These are phyloP conservation scores for Bradypus variegatus DNA, from an alignment of 2,797 vertebrate genomes.

Conservation along the genomic window DNA sequence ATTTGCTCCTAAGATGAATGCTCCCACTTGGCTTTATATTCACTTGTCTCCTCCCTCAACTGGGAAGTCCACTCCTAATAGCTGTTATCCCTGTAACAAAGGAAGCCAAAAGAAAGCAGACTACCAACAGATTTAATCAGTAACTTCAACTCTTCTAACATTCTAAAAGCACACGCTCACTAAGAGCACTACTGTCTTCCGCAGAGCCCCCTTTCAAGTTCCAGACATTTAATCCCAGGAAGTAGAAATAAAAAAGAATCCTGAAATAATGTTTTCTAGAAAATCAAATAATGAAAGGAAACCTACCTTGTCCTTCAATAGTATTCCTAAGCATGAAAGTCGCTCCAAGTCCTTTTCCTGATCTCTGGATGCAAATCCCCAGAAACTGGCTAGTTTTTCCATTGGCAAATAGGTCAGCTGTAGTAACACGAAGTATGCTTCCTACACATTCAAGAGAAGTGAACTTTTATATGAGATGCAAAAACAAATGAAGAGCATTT, in stretches of 20 bases:
- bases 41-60: neutral
- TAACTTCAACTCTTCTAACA: neutral
- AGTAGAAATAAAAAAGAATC: constrained; percentile 17
- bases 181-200: neutral
- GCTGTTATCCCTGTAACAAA: neutral
- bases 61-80: neutral
- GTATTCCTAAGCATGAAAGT: constrained; percentile 89
- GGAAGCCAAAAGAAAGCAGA: neutral
- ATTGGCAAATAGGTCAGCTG: constrained; percentile 77
- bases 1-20: neutral
- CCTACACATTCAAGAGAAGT: constrained; percentile 71
- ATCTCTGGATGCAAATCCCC: constrained; percentile 88
- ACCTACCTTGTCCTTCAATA: constrained; percentile 88
- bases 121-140: neutral
- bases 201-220: neutral
- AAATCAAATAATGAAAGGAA: neutral
- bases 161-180: neutral
- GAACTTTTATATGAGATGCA: neutral
- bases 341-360: constrained; percentile 87
- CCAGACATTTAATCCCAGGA: neutral
- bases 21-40: neutral
- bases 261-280: neutral
- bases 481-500: neutral
- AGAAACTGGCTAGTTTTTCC: constrained; percentile 84
- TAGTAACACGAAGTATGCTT: constrained; percentile 85